Base-by-base conservation (phyloP, 2,113 vertebrate genomes). In the Indicator maculatus region DNA sequence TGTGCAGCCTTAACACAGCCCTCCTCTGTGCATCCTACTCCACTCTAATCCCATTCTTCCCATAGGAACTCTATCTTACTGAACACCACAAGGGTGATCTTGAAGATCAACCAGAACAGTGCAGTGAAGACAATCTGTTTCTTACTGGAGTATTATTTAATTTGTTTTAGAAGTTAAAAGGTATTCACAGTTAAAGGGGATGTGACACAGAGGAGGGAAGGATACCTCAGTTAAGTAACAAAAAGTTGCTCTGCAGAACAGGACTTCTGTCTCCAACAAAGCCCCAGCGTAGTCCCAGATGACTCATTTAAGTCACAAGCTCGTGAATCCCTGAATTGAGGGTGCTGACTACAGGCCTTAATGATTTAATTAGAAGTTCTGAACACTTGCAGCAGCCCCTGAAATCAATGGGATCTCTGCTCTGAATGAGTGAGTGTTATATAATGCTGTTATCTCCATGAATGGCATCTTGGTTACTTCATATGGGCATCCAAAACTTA, bases 251-350 rank as follows among this genome's bases (percentile, higher is more conserved):
- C 66, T 71, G 26, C 0, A 3, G 56, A 60, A 41, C 18, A 65
- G 55, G 61, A 53, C 7, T 59, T 67, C 14, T 56, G 16, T 45
- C 79, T 70, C 69, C 50, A 66, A 4, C 39, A 77, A 50, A 70
- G 39, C 17, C 36, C 30, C 39, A 30, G 55, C 0, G 1, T 36
- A 71, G 65, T n/a, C 27, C 47, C 50, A 86, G 28, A 52, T 6
- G 30, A 47, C 21, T 20, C 33, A 65, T 26, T 66, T 70, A 26
- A 53, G 9, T 41, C 56, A 63, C 0, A 3, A 21, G 6, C 23
- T 55, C 2, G 0, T 8, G 55, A 50, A 38, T 59, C 52, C 45
- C 73, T 36, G 31, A 23, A 0, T 0, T 20, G 13, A 77, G 45
- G 67, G 11, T 61, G 56, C 45, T 70, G 55, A 71, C 30, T 27